A percentile compares a stretch with the other conserved stretches of the same genome.
These are phyloP conservation scores for Papilio polytes DNA, from an alignment of 1,140 invertebrate species.

Conservation along the genomic window DNA sequence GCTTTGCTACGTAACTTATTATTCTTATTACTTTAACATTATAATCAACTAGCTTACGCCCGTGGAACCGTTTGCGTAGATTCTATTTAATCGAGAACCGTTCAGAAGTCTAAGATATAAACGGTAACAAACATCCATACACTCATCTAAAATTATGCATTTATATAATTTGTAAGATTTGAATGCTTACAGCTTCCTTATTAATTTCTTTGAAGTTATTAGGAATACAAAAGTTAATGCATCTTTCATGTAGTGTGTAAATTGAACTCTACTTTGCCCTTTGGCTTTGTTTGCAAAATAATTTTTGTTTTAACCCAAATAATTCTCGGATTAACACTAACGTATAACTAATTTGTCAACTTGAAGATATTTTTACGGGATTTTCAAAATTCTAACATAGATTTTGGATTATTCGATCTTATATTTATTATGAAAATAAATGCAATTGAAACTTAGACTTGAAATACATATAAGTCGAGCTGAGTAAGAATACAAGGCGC, in stretches of 20 bases:
- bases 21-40: background rate
- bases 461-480: slow-evolving; percentile 17
- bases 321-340: background rate
- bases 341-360: background rate
- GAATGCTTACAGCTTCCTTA: background rate
- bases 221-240: background rate
- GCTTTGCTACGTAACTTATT: background rate
- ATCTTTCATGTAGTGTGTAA: background rate
- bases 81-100: too few relatives aligned
- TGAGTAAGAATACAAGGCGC: slow-evolving; percentile 42
- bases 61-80: too few relatives aligned
- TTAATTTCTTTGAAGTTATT: background rate
- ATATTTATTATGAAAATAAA: slow-evolving; percentile 23
- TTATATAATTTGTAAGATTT: background rate
- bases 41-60: background rate
- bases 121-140: too few relatives aligned
- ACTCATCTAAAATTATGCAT: too few relatives aligned
- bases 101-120: too few relatives aligned
- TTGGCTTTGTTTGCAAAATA: background rate
- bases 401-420: background rate
- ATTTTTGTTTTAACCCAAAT: background rate
- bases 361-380: background rate
- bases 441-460: slow-evolving; percentile 26
- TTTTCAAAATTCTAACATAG: background rate
- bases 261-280: background rate